phyloP scores from a whole-genome alignment of 2,888 invertebrate genomes.

The Lasius fuliginosus region DNA sequence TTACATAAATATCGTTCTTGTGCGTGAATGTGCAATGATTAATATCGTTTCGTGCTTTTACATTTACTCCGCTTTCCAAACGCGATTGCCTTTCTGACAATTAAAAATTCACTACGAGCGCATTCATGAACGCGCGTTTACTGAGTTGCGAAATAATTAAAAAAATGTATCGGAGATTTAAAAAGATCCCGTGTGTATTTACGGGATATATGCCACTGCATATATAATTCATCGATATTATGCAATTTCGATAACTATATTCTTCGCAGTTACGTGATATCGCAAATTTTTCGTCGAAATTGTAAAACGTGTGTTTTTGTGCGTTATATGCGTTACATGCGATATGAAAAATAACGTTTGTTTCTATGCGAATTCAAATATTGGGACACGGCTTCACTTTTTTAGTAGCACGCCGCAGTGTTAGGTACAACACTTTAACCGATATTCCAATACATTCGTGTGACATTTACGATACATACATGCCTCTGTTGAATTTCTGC shows the following conservation, averaged over 20 bases:
- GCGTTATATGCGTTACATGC: constrained; percentile 32
- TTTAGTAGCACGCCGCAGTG: constrained; percentile 28
- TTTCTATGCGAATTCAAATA: constrained; percentile 50
- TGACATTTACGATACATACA: constrained; percentile 16
- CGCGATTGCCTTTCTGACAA: constrained; percentile 31
- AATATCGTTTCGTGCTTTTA: constrained; percentile 41
- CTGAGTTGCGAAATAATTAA: constrained; percentile 39
- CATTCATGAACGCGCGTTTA: constrained; percentile 36
- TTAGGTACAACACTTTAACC: constrained; percentile 43
- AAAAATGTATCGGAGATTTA: constrained; percentile 33
- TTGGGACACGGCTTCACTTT: constrained; percentile 48
- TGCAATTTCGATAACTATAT: constrained; percentile 47
- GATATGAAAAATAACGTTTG: constrained; percentile 54
- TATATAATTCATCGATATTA: constrained; percentile 47
- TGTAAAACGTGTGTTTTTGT: constrained; percentile 47
- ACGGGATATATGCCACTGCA: constrained; percentile 4
- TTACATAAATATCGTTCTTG: constrained; percentile 41
- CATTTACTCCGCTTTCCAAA: constrained; percentile 36
- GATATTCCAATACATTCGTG: constrained; percentile 29
- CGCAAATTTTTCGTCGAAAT: constrained; percentile 43
- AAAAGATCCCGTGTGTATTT: constrained; percentile 1
- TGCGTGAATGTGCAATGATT: constrained; percentile 10
- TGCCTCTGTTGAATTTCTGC: constrained; percentile 10
- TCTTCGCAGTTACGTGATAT: constrained; percentile 44
- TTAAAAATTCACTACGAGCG: constrained; percentile 36